A percentile compares a stretch with the other conserved stretches of the same genome.
These are phyloP conservation scores for Thumatha senex DNA, from an alignment of 2,888 invertebrate genomes.

Conservation along the genomic window DNA sequence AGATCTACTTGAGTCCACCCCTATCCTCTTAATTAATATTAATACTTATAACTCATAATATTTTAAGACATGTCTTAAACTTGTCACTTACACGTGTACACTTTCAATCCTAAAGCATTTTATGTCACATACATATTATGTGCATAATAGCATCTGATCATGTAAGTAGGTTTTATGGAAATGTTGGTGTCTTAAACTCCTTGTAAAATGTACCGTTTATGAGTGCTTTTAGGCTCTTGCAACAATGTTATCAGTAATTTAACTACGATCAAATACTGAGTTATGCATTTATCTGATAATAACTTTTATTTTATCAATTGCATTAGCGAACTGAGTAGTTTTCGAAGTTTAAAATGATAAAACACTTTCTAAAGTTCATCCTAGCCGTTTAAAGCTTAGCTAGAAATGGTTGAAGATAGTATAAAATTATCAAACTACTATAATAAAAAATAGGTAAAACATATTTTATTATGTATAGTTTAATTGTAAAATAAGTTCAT, in stretches of 20 bases:
- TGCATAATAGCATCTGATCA: slow-evolving; percentile 20
- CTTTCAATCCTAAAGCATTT: slow-evolving; percentile 7
- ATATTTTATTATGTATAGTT: too few relatives aligned
- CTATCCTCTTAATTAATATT: too few relatives aligned
- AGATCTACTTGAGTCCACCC: too few relatives aligned
- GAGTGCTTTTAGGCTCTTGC: slow-evolving; percentile 22
- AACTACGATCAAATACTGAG: slow-evolving; percentile 14
- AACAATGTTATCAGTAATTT: slow-evolving; percentile 22
- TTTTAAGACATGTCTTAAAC: slow-evolving; percentile 16
- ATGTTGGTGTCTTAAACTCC: slow-evolving; percentile 25
- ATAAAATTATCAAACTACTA: too few relatives aligned
- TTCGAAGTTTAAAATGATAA: too few relatives aligned
- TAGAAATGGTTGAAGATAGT: too few relatives aligned
- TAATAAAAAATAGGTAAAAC: too few relatives aligned
- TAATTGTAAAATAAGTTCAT: too few relatives aligned
- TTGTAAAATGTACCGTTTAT: slow-evolving; percentile 29
- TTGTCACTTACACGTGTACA: not conserved
- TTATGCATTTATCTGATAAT: slow-evolving; percentile 10
- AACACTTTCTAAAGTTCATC: too few relatives aligned
- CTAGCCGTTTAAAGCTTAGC: too few relatives aligned
- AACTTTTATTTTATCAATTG: not conserved
- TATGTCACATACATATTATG: slow-evolving; percentile 9
- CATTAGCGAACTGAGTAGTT: not conserved
- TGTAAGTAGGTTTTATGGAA: slow-evolving; percentile 25
- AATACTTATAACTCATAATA: not conserved